These are phyloP conservation scores for Meloidogyne exigua DNA, from an alignment of 1,140 invertebrate species.

Conservation along the genomic window DNA sequence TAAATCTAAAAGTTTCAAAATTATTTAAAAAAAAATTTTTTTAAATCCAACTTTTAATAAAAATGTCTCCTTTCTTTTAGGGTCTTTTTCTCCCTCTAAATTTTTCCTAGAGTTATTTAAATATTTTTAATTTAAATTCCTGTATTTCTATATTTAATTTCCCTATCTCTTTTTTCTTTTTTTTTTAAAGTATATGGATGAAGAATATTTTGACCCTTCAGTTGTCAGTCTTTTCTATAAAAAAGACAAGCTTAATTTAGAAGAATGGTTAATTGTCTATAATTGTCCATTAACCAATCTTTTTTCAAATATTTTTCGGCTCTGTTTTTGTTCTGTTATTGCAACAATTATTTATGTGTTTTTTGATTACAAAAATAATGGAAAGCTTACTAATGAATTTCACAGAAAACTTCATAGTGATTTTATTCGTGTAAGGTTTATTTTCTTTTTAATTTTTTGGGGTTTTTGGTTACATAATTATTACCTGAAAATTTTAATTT, in stretches of 20 bases:
- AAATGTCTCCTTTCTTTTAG: too few species aligned
- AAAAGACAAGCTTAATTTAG: not conserved
- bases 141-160: not conserved
- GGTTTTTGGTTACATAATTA: not conserved
- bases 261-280: not conserved
- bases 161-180: too few species aligned
- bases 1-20: too few species aligned
- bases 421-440: not conserved
- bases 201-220: not conserved
- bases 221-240: not conserved
- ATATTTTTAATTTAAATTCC: too few species aligned
- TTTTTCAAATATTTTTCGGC: not conserved
- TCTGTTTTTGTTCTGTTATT: not conserved
- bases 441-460: not conserved
- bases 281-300: not conserved
- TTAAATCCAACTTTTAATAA: too few species aligned
- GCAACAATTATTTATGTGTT: not conserved
- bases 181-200: not conserved
- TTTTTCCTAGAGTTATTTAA: too few species aligned
- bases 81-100: too few species aligned
- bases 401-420: not conserved
- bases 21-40: too few species aligned
- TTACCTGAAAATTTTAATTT: too few species aligned
- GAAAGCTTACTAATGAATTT: slow-evolving; percentile 1
- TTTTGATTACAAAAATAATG: slow-evolving; percentile 1